These are phyloP conservation scores for Aphelinus certus DNA, from an alignment of 1,140 invertebrate genomes.

Conservation along the genomic window DNA sequence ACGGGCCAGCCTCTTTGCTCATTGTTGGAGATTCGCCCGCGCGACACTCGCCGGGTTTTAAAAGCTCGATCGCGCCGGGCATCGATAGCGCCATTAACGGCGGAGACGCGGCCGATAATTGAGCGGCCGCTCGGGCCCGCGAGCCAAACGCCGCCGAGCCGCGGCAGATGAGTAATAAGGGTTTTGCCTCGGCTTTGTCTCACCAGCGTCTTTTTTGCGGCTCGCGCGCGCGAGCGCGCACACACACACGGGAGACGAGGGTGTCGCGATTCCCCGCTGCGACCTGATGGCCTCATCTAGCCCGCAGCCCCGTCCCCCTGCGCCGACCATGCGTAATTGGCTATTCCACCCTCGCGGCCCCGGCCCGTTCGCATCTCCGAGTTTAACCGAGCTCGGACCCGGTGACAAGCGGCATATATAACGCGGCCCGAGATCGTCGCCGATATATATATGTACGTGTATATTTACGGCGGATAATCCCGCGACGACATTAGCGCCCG, in stretches of 20 bases:
- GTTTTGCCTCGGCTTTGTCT: slow-evolving; percentile 35
- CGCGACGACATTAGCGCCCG: slow-evolving; percentile 11
- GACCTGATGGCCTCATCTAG: slow-evolving; percentile 55
- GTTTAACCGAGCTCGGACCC: not conserved
- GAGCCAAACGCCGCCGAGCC: no score
- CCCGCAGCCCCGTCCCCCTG: not conserved
- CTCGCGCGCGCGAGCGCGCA: no score
- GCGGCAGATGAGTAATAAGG: slow-evolving; percentile 51
- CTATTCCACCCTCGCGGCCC: slow-evolving; percentile 49
- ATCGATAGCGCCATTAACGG: no score
- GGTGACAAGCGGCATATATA: no score
- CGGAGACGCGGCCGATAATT: not conserved
- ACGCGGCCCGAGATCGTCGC: no score
- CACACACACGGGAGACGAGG: slow-evolving; percentile 44
- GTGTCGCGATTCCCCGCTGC: slow-evolving; percentile 61
- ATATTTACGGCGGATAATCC: not conserved
- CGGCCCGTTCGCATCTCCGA: not conserved
- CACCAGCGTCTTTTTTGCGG: not conserved
- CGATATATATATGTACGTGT: no score
- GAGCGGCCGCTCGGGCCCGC: not conserved
- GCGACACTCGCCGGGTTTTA: not conserved
- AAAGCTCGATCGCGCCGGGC: no score
- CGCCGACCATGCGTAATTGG: slow-evolving; percentile 49
- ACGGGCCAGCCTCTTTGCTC: not conserved
- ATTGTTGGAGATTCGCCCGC: not conserved